Evolutionary conservation across 2,888 invertebrate species (phyloP).

Genomic region (Chesias legatella): DNA sequence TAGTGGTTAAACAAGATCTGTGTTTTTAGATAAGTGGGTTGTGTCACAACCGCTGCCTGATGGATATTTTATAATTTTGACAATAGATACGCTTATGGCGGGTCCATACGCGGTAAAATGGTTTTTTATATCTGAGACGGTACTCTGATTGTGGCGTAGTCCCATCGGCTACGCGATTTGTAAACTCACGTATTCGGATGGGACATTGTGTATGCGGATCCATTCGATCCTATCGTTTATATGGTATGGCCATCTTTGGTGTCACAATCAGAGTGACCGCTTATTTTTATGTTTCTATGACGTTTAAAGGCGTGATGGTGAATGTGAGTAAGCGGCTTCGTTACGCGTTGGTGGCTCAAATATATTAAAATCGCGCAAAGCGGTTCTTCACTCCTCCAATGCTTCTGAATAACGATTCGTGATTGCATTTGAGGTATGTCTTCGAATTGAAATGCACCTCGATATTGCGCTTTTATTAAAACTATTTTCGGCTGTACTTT

Average conservation of each 20-base stretch:
- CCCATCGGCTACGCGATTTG: constrained; percentile 2
- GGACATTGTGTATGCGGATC: not conserved
- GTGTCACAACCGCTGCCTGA: constrained; percentile 40
- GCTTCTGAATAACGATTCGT: not conserved
- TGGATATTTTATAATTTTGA: constrained; percentile 47
- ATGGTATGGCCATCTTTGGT: not conserved
- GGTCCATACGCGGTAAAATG: constrained; percentile 40
- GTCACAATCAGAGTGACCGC: constrained; percentile 10
- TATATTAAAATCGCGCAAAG: not conserved
- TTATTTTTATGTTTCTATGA: constrained; percentile 51
- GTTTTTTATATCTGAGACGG: constrained; percentile 14
- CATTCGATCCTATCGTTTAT: not conserved
- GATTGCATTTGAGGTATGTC: not conserved
- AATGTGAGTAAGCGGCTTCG: constrained; percentile 39
- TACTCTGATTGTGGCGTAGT: constrained; percentile 14
- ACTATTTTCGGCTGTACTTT: constrained; percentile 10
- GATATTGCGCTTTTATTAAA: constrained; percentile 10
- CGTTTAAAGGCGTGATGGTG: constrained; percentile 44
- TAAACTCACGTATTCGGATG: constrained; percentile 1
- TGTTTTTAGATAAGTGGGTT: constrained; percentile 54
- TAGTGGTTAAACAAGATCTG: constrained; percentile 67
- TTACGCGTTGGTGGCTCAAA: constrained; percentile 34
- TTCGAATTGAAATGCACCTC: not conserved
- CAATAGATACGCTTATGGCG: constrained; percentile 49
- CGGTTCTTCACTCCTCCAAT: too few species aligned